phyloP scores from a whole-genome alignment of 2,888 invertebrate genomes.

The Drosophila kambysellisi region DNA sequence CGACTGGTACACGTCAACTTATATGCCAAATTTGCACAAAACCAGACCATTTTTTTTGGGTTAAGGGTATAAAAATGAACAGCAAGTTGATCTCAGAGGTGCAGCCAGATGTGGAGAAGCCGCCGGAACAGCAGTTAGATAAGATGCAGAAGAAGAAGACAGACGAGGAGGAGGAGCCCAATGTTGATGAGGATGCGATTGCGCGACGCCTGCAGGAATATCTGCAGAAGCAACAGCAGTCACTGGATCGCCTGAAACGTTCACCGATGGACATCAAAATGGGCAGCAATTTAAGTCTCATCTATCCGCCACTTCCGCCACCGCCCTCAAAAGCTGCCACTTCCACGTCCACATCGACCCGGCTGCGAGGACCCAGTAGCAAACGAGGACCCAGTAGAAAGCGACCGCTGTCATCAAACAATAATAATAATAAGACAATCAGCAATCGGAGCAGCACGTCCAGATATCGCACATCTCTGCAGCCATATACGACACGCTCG shows the following conservation, averaged over 20 bases:
- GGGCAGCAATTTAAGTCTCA: slow-evolving; percentile 30
- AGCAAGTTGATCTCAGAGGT: slow-evolving; percentile 5
- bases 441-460: slow-evolving; percentile 15
- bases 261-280: slow-evolving; percentile 27
- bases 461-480: slow-evolving; percentile 56
- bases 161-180: slow-evolving; percentile 9
- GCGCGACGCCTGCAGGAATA: slow-evolving; percentile 15
- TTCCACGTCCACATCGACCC: slow-evolving; percentile 27
- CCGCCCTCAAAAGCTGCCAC: slow-evolving; percentile 45
- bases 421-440: neutral
- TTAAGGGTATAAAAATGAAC: neutral
- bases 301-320: slow-evolving; percentile 56
- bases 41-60: neutral
- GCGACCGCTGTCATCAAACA: neutral
- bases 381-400: slow-evolving; percentile 25
- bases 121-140: neutral
- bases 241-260: slow-evolving; percentile 41
- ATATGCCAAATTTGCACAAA: neutral
- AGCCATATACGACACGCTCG: slow-evolving; percentile 82
- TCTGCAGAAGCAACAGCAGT: slow-evolving; percentile 19
- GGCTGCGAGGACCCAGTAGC: slow-evolving; percentile 30
- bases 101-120: neutral
- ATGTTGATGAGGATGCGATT: slow-evolving; percentile 34
- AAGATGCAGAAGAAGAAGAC: slow-evolving; percentile 2
- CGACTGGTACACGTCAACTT: no score